Evolutionary conservation across 2,113 vertebrate genomes (phyloP).

Genomic region (Tragelaphus strepsiceros): DNA sequence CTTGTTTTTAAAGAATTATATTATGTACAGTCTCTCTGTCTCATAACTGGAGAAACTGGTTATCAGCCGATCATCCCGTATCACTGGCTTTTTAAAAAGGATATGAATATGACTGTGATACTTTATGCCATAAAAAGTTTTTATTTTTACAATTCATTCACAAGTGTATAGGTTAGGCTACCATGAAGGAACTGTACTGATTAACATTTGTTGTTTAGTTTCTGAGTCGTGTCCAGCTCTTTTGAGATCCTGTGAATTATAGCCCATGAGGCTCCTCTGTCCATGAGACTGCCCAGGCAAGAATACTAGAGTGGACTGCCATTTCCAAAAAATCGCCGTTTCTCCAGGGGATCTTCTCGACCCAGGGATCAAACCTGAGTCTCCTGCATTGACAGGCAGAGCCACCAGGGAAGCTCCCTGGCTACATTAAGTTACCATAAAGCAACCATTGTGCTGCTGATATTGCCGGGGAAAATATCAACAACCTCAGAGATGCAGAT

Average conservation of each 20-base stretch:
- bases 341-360: neutral
- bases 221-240: neutral
- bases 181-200: neutral
- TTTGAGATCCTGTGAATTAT: neutral
- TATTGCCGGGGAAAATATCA: neutral
- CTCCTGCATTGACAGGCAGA: fast-evolving
- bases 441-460: neutral
- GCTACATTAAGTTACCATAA: neutral
- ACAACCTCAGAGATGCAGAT: neutral
- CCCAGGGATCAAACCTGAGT: neutral
- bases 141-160: neutral
- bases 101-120: neutral
- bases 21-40: neutral
- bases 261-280: neutral
- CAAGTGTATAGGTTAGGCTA: neutral
- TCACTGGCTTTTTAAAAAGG: neutral
- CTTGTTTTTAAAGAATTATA: neutral
- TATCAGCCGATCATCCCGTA: neutral
- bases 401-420: neutral
- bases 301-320: neutral
- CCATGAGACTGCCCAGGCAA: neutral
- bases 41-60: neutral
- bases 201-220: neutral
- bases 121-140: neutral
- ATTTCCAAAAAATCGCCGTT: neutral